Base-by-base conservation (phyloP, 1,140 invertebrate species). In the Aplysia californica region DNA sequence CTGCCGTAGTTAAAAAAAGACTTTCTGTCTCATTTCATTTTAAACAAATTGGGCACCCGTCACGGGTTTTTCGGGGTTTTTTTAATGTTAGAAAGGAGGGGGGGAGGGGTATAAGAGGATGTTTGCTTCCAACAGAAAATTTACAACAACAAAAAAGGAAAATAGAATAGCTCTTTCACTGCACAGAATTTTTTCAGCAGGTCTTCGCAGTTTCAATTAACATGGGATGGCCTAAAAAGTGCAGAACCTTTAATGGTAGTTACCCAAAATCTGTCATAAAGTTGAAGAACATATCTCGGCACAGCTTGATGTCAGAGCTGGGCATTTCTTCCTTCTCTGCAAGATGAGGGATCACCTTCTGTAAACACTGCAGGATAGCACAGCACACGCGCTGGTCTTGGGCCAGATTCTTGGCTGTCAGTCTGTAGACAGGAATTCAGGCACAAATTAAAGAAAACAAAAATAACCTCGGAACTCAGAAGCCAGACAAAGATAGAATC, bases 221-320 rank as follows among this genome's bases (percentile, higher is more conserved):
- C 21, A 64, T 4, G 20, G 6, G 20, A 26, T 33, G 26, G 26
- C 4, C 31, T 33, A 21, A 29, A 20, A 33, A 26, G 21, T 20
- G 23, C 58, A 10, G 20, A 64, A 64, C 3, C 20, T 21, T 64
- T 29, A 23, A 20, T 61, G 31, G 3, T 23, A 55, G 31, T 56
- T 70, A 70, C 68, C 68, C 55, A 35, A 70, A 70, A 39, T 70
- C 44, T 26, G 68, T 56, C 20, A 70, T 38, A 35, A 70, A 70
- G 21, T 56, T 70, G 36, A 56, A 44, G 23, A 55, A 70, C 3
- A 35, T 26, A 39, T 70, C 68, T n/a, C 68, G 41, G 31, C 68
- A 70, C 33, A 56, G 58, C 50, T 55, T 50, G 1, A 70, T 21
- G 2, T 70, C 68, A 0, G 55, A 41, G 31, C 26, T 3, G 10